Percentiles rank a stretch among this genome's conserved stretches.
These are phyloP conservation scores for Ectemnius lituratus DNA, from an alignment of 2,888 invertebrate genomes.

Conservation along the genomic window DNA sequence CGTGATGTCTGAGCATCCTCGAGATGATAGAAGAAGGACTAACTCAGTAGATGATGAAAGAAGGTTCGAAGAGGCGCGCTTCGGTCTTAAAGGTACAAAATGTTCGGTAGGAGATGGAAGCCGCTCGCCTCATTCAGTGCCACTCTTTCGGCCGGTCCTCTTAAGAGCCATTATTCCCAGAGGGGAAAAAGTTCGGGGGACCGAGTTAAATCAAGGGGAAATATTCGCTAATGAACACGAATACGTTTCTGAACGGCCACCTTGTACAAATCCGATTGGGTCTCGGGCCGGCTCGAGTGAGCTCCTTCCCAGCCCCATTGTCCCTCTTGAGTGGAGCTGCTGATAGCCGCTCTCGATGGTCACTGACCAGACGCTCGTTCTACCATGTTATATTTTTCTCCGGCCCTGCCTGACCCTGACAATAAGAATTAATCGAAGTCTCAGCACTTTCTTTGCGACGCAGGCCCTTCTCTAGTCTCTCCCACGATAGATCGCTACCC, in stretches of 20 bases:
- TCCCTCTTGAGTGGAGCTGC: slow-evolving; percentile 62
- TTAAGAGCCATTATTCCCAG: neutral
- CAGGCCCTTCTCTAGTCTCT: slow-evolving; percentile 24
- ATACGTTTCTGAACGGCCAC: slow-evolving; percentile 37
- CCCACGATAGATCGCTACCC: slow-evolving; percentile 1
- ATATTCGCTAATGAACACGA: slow-evolving; percentile 7
- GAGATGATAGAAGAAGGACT: too few species aligned
- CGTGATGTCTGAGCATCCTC: too few species aligned
- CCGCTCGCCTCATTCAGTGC: too few species aligned
- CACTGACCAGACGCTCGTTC: slow-evolving; percentile 51
- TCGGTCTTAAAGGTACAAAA: too few species aligned
- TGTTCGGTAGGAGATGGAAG: too few species aligned
- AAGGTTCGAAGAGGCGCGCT: too few species aligned
- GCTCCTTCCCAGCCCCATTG: slow-evolving; percentile 62
- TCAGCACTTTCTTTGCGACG: slow-evolving; percentile 55
- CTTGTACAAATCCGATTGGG: slow-evolving; percentile 50
- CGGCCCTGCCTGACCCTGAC: slow-evolving; percentile 63
- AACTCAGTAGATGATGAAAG: too few species aligned
- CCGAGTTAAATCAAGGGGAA: neutral
- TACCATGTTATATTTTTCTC: slow-evolving; percentile 63
- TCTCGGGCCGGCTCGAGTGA: slow-evolving; percentile 49
- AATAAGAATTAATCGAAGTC: slow-evolving; percentile 70
- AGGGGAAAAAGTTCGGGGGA: neutral
- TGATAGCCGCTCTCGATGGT: slow-evolving; percentile 60
- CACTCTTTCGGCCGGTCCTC: too few species aligned